A percentile compares a stretch with the other conserved stretches of the same genome.
phyloP scores from a whole-genome alignment of 2,888 invertebrate genomes.

The Mesopsocus fuscifrons region DNA sequence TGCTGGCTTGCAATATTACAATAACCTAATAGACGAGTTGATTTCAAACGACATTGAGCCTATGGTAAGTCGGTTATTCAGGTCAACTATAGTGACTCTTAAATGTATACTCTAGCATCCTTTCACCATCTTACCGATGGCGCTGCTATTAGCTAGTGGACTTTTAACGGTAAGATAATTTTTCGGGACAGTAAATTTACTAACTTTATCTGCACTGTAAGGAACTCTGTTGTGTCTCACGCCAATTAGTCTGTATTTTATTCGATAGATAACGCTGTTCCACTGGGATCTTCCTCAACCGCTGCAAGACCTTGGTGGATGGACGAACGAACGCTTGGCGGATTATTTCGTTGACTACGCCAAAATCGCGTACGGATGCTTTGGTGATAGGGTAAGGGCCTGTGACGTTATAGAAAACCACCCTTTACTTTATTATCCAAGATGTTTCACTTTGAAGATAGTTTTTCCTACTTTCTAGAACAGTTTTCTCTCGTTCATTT shows the following conservation, averaged over 20 bases:
- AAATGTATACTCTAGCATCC: background rate
- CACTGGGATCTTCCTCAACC: constrained; percentile 45
- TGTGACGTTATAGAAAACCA: background rate
- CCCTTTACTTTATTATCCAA: too few relatives aligned
- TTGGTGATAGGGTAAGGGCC: constrained; percentile 30
- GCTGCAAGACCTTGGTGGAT: constrained; percentile 36
- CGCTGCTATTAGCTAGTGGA: too few relatives aligned
- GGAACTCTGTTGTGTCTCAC: too few relatives aligned
- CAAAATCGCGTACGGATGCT: constrained; percentile 29
- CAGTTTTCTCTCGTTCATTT: too few relatives aligned
- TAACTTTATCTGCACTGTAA: too few relatives aligned
- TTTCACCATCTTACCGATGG: background rate
- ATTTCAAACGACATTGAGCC: constrained; percentile 26
- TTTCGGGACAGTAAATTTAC: too few relatives aligned
- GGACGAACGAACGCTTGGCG: constrained; percentile 43
- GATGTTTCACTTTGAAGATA: too few relatives aligned
- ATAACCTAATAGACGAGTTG: constrained; percentile 26
- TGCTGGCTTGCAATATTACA: constrained; percentile 28
- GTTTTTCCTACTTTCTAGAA: too few relatives aligned
- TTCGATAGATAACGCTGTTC: constrained; percentile 26
- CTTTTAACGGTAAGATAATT: too few relatives aligned
- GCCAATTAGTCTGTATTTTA: too few relatives aligned
- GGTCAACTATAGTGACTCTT: background rate
- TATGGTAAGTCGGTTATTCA: constrained; percentile 18
- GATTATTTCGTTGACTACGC: constrained; percentile 44